Evolutionary conservation across 2,113 vertebrate species (phyloP), one percentile per base, ranked within the genome.

Genomic region (Chlorodrepanis virens): DNA sequence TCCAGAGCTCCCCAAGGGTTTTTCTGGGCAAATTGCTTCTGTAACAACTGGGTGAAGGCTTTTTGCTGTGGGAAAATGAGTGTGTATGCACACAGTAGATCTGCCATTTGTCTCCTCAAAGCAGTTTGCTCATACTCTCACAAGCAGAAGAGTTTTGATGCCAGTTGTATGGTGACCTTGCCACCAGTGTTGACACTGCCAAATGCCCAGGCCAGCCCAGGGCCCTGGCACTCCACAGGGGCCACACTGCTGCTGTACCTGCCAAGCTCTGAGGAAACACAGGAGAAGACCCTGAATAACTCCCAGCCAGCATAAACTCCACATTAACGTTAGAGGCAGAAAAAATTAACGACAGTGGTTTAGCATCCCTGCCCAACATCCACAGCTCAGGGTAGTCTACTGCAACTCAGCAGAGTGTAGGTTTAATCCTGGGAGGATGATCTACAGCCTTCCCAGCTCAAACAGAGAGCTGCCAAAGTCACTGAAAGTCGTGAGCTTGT

Each of bases 141-240:
- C 13, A 79, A 53, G 42, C 14, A 87, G 53, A 59, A 74, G 42
- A 59, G 21, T 56, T 96, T 60, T 71, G 59, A 44, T 85, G 42
- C 14, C 28, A 45, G 11, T 31, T 89, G 56, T 68, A 0, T 3
- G 18, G 16, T 67, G 56, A 80, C 25, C 29, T 25, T 76, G 60
- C 28, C 59, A 68, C n/a, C 56, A 81, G 0, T 22, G 69, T 18
- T 35, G 40, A 40, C 4, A 6, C 3, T 69, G 35, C 10, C 31
- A 72, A 52, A 57, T 13, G 45, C 16, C 53, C 8, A 16, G 4
- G 4, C 59, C 72, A 75, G 33, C 35, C 57, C 11, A 71, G 45
- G 52, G 42, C 60, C 16, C n/a, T 57, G 63, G 56, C 39, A 45
- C 19, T 8, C 31, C 16, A 2, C 0, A 0, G 22, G 31, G n/a